phyloP scores from a whole-genome alignment of 2,113 vertebrate species.

The Alethe castanea region DNA sequence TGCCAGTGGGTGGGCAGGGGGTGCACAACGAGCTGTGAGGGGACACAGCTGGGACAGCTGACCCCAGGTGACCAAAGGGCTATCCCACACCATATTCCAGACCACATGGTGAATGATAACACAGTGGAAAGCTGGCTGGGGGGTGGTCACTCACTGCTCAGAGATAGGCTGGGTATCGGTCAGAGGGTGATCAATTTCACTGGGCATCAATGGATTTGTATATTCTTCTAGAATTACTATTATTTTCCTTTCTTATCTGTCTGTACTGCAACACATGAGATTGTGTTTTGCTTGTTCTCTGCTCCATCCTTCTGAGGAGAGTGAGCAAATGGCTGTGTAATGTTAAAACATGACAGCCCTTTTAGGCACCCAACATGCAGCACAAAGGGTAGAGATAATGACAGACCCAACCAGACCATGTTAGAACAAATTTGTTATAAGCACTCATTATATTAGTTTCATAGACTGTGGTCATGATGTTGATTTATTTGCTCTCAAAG shows the following conservation, averaged over 20 bases:
- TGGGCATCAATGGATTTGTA: not conserved
- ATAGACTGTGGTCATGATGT: not conserved
- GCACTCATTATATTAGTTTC: not conserved
- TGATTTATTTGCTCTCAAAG: not conserved
- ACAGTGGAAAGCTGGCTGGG: not conserved
- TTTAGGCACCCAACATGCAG: accelerated
- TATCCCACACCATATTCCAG: not conserved
- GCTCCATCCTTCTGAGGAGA: not conserved
- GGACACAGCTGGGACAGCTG: not conserved
- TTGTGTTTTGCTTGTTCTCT: not conserved
- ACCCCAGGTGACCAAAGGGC: not conserved
- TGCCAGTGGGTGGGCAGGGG: no score
- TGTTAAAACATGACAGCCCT: not conserved
- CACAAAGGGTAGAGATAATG: not conserved
- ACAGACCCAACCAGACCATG: not conserved
- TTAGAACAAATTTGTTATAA: not conserved
- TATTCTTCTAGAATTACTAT: not conserved
- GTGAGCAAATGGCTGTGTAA: not conserved
- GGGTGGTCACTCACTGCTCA: not conserved
- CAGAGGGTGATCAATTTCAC: not conserved
- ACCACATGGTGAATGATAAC: not conserved
- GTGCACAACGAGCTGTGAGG: not conserved
- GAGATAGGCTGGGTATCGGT: not conserved
- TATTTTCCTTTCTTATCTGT: not conserved
- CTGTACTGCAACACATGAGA: not conserved